A percentile compares a stretch with the other conserved stretches of the same genome.
Evolutionary conservation across 2,113 vertebrate genomes (phyloP).

Genomic region (Colossoma macropomum): DNA sequence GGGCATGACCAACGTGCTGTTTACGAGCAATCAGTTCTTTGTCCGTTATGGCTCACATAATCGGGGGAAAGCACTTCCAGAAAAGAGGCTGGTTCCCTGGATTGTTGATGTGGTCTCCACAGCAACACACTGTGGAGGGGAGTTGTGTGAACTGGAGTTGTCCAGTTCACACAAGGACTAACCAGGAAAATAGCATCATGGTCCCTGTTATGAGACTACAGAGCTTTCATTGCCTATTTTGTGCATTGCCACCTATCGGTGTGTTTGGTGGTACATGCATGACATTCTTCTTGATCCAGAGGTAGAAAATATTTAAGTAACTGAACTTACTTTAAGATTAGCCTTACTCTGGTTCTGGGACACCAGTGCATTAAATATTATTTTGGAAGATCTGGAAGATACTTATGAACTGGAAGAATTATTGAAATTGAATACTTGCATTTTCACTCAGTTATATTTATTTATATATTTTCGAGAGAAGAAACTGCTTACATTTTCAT

Average conservation of each 20-base stretch:
- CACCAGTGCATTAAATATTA: too few relatives aligned
- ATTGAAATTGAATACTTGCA: too few relatives aligned
- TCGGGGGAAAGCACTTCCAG: neutral
- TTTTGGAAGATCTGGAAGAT: too few relatives aligned
- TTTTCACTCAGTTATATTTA: too few relatives aligned
- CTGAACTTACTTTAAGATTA: too few relatives aligned
- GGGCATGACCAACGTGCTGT: neutral
- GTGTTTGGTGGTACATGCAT: neutral
- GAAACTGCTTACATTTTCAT: too few relatives aligned
- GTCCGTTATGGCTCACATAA: neutral
- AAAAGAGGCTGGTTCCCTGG: neutral
- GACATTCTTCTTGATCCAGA: neutral
- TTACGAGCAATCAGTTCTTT: neutral
- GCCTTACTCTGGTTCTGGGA: too few relatives aligned
- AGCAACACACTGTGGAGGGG: neutral
- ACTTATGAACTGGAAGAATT: too few relatives aligned
- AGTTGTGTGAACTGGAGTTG: constrained; percentile 1
- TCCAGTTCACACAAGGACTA: neutral
- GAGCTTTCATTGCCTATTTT: neutral
- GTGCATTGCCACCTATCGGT: neutral
- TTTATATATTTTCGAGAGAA: too few relatives aligned
- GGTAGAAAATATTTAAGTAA: neutral
- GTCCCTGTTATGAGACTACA: neutral
- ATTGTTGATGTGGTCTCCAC: constrained; percentile 1
- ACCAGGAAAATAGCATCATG: neutral